These are phyloP conservation scores for Galeopsomyia nigrocyanea DNA, from an alignment of 2,888 invertebrate genomes.

Conservation along the genomic window DNA sequence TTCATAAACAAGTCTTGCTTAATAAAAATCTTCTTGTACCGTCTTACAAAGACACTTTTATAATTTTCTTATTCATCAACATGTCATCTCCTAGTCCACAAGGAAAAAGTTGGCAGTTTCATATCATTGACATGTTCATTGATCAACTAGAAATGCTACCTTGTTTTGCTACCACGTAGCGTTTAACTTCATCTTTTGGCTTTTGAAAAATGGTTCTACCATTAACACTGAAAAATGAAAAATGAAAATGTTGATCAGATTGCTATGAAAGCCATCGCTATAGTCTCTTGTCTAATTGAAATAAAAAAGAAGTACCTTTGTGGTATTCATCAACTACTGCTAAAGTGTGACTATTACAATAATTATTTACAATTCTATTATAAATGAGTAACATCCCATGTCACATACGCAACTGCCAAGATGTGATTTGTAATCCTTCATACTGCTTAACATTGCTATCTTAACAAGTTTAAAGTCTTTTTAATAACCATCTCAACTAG, in stretches of 20 bases:
- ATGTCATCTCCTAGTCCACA: neutral
- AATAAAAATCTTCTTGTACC: slow-evolving; percentile 14
- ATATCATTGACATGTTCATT: neutral
- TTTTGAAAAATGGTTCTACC: no score
- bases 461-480: neutral
- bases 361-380: slow-evolving; percentile 31
- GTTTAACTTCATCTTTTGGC: no score
- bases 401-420: slow-evolving; percentile 23
- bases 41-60: slow-evolving; percentile 28
- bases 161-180: no score
- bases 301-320: no score
- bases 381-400: slow-evolving; percentile 15
- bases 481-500: slow-evolving; percentile 27
- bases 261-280: no score
- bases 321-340: neutral
- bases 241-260: no score
- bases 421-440: slow-evolving; percentile 7
- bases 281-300: no score
- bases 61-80: slow-evolving; percentile 37
- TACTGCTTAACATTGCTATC: slow-evolving; percentile 27
- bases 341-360: slow-evolving; percentile 18
- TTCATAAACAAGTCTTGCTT: slow-evolving; percentile 31
- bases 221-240: no score
- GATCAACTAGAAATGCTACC: neutral
- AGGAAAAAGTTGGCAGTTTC: neutral